A percentile compares a stretch with the other conserved stretches of the same genome.
Evolutionary conservation across 1,140 invertebrate genomes (phyloP).

Genomic region (Ostrea denselamellosa): DNA sequence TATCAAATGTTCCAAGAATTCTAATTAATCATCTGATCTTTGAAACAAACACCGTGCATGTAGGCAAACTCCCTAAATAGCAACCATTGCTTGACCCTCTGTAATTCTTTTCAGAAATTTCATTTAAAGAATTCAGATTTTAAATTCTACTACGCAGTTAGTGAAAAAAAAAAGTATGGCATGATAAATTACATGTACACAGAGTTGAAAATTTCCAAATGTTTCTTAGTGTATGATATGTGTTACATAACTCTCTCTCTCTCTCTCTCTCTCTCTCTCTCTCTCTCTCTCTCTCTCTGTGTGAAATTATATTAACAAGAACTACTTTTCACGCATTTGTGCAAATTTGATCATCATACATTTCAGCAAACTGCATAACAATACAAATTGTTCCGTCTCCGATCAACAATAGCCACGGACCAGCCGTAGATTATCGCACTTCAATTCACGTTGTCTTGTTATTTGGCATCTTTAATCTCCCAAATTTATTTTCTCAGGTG

Average conservation of each 20-base stretch:
- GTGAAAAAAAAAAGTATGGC: too few relatives aligned
- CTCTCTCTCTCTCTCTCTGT: not conserved
- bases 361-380: conserved; percentile 21
- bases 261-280: not conserved
- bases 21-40: too few relatives aligned
- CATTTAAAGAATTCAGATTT: too few relatives aligned
- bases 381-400: not conserved
- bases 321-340: not conserved
- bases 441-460: conserved; percentile 13
- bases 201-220: too few relatives aligned
- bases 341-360: not conserved
- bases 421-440: not conserved
- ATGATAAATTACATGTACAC: too few relatives aligned
- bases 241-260: not conserved
- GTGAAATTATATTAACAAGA: not conserved
- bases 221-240: not conserved
- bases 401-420: not conserved
- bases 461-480: conserved; percentile 22
- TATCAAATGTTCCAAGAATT: too few relatives aligned
- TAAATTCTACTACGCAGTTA: too few relatives aligned
- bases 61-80: too few relatives aligned
- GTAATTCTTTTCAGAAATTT: too few relatives aligned
- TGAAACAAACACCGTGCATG: too few relatives aligned
- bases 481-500: conserved; percentile 38
- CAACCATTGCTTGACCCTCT: too few relatives aligned